A percentile compares a stretch with the other conserved stretches of the same genome.
These are phyloP conservation scores for Drosophila mettleri DNA, from an alignment of 2,888 invertebrate genomes.

Conservation along the genomic window DNA sequence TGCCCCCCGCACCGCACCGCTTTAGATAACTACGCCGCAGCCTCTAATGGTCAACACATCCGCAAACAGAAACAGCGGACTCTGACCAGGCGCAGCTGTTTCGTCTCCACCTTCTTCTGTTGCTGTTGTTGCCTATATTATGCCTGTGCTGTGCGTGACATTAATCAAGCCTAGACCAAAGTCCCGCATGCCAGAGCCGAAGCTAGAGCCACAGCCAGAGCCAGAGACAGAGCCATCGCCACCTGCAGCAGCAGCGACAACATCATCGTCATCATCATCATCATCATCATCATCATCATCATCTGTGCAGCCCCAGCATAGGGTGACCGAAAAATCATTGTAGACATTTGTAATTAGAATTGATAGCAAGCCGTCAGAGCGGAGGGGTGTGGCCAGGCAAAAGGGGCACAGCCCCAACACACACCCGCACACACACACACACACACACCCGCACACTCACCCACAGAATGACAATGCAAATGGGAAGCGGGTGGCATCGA, in stretches of 20 bases:
- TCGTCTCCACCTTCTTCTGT: slow-evolving; percentile 13
- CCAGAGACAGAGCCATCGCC: slow-evolving; percentile 33
- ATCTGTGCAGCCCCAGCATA: slow-evolving; percentile 17
- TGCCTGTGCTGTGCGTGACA: slow-evolving; percentile 65
- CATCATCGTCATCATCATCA: slow-evolving; percentile 38
- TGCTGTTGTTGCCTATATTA: slow-evolving; percentile 38
- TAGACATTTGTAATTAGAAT: slow-evolving; percentile 85
- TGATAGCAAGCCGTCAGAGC: slow-evolving; percentile 72
- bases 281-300: slow-evolving; percentile 23
- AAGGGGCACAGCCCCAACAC: slow-evolving; percentile 9
- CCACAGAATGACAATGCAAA: slow-evolving; percentile 41
- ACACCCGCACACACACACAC: slow-evolving; percentile 5
- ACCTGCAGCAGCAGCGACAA: no score
- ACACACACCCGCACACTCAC: not conserved
- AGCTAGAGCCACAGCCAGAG: not conserved
- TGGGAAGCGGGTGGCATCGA: slow-evolving; percentile 24
- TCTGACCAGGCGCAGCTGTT: slow-evolving; percentile 11
- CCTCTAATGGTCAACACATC: slow-evolving; percentile 73
- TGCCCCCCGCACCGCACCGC: no score
- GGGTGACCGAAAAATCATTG: slow-evolving; percentile 82
- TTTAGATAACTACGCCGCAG: slow-evolving; percentile 66
- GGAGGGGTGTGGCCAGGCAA: slow-evolving; percentile 1
- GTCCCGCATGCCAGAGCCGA: slow-evolving; percentile 39
- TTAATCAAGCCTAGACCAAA: slow-evolving; percentile 69
- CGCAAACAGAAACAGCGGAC: slow-evolving; percentile 48